Conservation (phyloP, 1,140 invertebrate genomes). For the Apis dorsata region DNA sequence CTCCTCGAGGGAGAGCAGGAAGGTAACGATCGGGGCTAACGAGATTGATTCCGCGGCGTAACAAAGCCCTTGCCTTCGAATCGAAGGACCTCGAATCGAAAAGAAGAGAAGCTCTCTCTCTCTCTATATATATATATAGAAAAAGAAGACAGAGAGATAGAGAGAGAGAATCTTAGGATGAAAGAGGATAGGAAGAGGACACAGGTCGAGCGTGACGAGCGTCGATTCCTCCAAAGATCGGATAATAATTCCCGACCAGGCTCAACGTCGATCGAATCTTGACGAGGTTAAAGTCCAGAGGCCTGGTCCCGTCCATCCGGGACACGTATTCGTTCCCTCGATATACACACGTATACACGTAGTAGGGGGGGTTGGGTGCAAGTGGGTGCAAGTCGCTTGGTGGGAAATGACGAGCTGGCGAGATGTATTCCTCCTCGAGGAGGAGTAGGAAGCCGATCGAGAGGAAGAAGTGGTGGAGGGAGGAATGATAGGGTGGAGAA, state of each 20-base stretch:
- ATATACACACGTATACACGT: neutral
- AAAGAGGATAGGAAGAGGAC: conserved; percentile 4
- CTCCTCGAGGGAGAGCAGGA: conserved; percentile 7
- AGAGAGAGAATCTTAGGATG: neutral
- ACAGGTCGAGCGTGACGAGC: conserved; percentile 53
- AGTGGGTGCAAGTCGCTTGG: conserved; percentile 22
- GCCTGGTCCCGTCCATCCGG: conserved; percentile 63
- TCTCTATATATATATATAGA: neutral
- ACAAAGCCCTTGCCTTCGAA: conserved; percentile 34
- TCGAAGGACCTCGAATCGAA: neutral
- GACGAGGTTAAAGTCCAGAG: conserved; percentile 70
- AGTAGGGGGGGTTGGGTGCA: conserved; percentile 32
- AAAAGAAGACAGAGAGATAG: neutral
- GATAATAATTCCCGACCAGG: conserved; percentile 73
- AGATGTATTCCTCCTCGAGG: neutral
- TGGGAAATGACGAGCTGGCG: conserved; percentile 60
- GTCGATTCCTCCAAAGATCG: conserved; percentile 64
- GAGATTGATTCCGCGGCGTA: conserved; percentile 49
- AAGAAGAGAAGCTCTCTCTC: neutral
- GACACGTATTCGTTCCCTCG: conserved; percentile 39
- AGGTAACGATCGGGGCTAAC: conserved; percentile 45
- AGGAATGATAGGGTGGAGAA: neutral
- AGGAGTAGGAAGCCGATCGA: conserved; percentile 26
- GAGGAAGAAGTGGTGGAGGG: conserved; percentile 17
- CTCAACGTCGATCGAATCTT: conserved; percentile 71